A percentile compares a stretch with the other conserved stretches of the same genome.
Conservation (phyloP, 2,113 vertebrate species). For the Callipepla californica region DNA sequence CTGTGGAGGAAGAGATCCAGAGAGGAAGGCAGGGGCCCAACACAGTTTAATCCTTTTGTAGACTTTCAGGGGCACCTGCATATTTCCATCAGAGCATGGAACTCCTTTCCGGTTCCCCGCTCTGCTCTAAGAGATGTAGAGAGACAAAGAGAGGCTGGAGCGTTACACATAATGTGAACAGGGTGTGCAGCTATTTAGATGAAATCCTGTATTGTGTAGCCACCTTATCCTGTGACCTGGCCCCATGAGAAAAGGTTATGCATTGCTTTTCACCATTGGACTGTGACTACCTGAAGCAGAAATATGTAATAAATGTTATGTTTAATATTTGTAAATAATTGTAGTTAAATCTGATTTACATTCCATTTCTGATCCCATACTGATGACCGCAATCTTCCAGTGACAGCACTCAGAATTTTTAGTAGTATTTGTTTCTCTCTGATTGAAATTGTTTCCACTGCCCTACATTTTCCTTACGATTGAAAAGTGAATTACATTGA, state of each 20-base stretch:
- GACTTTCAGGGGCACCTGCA: not conserved
- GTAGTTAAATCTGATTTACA: constrained; percentile 23
- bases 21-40: not conserved
- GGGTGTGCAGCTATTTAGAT: not conserved
- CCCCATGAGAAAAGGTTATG: not conserved
- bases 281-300: not conserved
- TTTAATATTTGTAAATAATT: not conserved
- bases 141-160: not conserved
- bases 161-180: rapidly evolving
- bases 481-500: constrained; percentile 61
- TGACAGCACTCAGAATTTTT: constrained; percentile 26
- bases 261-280: not conserved
- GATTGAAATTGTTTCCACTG: constrained; percentile 61
- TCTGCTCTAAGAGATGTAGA: not conserved
- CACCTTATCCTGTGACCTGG: not conserved
- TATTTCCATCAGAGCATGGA: not conserved
- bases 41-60: not conserved
- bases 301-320: not conserved
- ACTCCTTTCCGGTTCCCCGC: not conserved
- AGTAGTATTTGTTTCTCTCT: constrained; percentile 15
- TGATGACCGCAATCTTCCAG: not conserved
- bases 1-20: not conserved
- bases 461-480: constrained; percentile 49
- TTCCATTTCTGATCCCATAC: not conserved
- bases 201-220: not conserved